phyloP scores from a whole-genome alignment of 1,140 invertebrate species.

The Drosophila ambigua region DNA sequence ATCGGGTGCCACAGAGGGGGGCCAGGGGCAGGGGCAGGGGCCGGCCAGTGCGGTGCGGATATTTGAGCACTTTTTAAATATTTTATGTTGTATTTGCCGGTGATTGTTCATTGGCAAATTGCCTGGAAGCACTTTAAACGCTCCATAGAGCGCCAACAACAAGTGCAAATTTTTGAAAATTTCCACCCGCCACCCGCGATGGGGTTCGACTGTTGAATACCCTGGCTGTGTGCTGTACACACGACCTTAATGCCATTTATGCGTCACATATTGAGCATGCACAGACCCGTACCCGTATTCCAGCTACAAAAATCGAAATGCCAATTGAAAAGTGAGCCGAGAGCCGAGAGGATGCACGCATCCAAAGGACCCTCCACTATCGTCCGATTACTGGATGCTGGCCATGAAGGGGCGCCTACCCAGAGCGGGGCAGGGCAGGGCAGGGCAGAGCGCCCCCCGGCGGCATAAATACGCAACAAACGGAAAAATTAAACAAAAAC shows the following conservation, averaged over 20 bases:
- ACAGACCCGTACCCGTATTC: too few species aligned
- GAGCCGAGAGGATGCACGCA: too few species aligned
- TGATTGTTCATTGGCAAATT: slow-evolving; percentile 81
- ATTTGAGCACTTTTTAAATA: slow-evolving; percentile 69
- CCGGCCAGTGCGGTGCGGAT: neutral
- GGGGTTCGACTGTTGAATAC: neutral
- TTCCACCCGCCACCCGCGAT: neutral
- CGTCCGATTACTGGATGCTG: slow-evolving; percentile 8
- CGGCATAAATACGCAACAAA: slow-evolving; percentile 72
- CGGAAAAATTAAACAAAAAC: slow-evolving; percentile 67
- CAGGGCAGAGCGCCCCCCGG: slow-evolving; percentile 19
- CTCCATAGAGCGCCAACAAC: slow-evolving; percentile 68
- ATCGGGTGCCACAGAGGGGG: neutral
- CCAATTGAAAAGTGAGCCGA: too few species aligned
- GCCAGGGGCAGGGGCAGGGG: neutral
- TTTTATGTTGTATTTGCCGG: slow-evolving; percentile 79
- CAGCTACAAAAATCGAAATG: too few species aligned
- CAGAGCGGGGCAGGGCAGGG: too few species aligned
- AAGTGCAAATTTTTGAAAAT: slow-evolving; percentile 39
- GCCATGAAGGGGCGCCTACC: slow-evolving; percentile 22
- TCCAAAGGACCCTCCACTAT: too few species aligned
- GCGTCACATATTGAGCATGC: too few species aligned
- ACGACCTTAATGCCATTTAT: too few species aligned
- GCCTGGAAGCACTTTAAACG: slow-evolving; percentile 79
- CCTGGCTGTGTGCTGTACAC: neutral